A percentile compares a stretch with the other conserved stretches of the same genome.
Evolutionary conservation across 2,888 invertebrate species (phyloP).

Genomic region (Pollenia angustigena): DNA sequence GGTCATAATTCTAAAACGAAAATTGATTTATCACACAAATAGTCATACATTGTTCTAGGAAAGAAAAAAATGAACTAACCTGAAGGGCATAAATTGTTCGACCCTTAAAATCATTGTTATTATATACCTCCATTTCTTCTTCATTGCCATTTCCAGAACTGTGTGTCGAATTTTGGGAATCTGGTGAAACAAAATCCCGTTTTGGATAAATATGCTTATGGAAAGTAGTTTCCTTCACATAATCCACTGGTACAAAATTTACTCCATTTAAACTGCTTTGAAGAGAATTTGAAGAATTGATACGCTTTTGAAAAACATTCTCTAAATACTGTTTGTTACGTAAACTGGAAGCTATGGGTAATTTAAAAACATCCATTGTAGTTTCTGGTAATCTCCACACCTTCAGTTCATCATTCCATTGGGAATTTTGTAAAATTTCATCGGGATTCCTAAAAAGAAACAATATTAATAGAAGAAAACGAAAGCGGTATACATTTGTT

Average conservation of each 20-base stretch:
- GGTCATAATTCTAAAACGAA: slow-evolving; percentile 51
- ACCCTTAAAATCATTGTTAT: not conserved
- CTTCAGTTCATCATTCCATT: slow-evolving; percentile 91
- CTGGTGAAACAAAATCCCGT: not conserved
- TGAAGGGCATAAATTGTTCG: slow-evolving; percentile 35
- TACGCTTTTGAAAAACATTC: slow-evolving; percentile 31
- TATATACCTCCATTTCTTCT: not conserved
- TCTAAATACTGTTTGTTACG: slow-evolving; percentile 42
- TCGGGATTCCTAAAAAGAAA: slow-evolving; percentile 87
- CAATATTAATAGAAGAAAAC: no score
- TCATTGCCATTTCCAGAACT: slow-evolving; percentile 6
- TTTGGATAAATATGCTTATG: not conserved
- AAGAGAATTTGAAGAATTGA: slow-evolving; percentile 80
- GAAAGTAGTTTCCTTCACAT: slow-evolving; percentile 8
- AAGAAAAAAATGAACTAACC: not conserved
- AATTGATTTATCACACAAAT: not conserved
- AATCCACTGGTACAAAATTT: slow-evolving; percentile 33
- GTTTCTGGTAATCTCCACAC: slow-evolving; percentile 90
- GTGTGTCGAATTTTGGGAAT: not conserved
- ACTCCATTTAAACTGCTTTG: slow-evolving; percentile 40
- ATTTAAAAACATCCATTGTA: slow-evolving; percentile 87
- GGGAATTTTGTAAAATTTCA: slow-evolving; percentile 87
- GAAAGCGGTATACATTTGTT: no score
- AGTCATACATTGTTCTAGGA: not conserved
- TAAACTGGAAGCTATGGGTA: slow-evolving; percentile 86